phyloP scores from a whole-genome alignment of 2,113 vertebrate species.

The Solenodon paradoxus region DNA sequence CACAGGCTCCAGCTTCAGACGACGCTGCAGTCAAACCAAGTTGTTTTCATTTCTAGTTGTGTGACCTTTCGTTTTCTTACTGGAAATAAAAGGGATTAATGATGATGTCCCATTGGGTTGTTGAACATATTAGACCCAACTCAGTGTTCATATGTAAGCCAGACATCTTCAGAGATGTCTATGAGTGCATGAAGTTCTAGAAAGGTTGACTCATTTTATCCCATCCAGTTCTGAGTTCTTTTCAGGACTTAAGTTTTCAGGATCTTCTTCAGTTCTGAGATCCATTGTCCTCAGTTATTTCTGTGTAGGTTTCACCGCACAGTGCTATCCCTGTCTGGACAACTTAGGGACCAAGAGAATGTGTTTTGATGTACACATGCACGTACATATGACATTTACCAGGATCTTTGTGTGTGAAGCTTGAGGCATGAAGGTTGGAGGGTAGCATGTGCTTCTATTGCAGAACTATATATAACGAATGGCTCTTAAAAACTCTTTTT shows the following conservation, averaged over 20 bases:
- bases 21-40: background rate
- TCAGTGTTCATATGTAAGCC: background rate
- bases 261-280: background rate
- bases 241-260: background rate
- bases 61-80: background rate
- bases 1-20: background rate
- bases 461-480: background rate
- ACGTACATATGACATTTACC: background rate
- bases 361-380: background rate
- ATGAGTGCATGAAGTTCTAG: background rate
- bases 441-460: background rate
- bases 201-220: background rate
- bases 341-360: background rate
- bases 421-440: background rate
- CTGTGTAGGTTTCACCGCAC: background rate
- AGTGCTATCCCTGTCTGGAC: background rate
- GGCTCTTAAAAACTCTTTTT: background rate
- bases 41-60: background rate
- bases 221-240: background rate
- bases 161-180: background rate
- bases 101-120: background rate
- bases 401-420: background rate
- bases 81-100: background rate
- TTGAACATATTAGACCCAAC: background rate
- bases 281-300: background rate